Conservation (phyloP, 2,113 vertebrate species). For the Rana temporaria region DNA sequence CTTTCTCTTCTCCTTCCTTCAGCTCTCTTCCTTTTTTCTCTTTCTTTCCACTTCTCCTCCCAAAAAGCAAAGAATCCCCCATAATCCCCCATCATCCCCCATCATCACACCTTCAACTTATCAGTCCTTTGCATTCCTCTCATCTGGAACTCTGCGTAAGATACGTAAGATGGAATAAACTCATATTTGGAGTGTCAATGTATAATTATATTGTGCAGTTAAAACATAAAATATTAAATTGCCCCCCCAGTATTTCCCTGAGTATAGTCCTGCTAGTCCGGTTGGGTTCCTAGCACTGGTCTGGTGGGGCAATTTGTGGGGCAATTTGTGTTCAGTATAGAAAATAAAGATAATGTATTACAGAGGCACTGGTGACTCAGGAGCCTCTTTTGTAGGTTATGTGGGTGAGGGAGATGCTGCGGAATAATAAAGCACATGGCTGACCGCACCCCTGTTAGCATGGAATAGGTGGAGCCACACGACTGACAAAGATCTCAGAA, state of each 20-base stretch:
- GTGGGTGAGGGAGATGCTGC: neutral
- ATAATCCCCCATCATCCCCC: too few relatives aligned
- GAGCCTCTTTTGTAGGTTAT: neutral
- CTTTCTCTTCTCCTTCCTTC: too few relatives aligned
- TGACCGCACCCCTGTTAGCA: conserved; percentile 1
- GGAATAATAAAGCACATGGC: neutral
- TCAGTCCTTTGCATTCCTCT: too few relatives aligned
- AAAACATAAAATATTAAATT: too few relatives aligned
- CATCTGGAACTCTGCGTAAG: neutral
- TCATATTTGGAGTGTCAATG: neutral
- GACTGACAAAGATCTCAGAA: conserved; percentile 7
- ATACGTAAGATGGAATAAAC: neutral
- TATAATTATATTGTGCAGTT: too few relatives aligned
- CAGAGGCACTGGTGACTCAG: neutral
- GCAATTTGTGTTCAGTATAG: neutral
- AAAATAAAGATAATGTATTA: neutral
- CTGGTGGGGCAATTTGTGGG: neutral
- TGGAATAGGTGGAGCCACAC: neutral
- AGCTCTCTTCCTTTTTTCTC: too few relatives aligned
- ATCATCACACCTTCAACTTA: too few relatives aligned
- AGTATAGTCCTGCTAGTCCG: neutral
- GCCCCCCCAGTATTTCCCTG: neutral
- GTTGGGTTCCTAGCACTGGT: neutral
- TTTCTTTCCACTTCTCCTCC: too few relatives aligned
- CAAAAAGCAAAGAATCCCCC: too few relatives aligned